Evolutionary conservation across 92 coral and sea anemone species (phyloP).

Genomic region (Epizoanthus fatuus): DNA sequence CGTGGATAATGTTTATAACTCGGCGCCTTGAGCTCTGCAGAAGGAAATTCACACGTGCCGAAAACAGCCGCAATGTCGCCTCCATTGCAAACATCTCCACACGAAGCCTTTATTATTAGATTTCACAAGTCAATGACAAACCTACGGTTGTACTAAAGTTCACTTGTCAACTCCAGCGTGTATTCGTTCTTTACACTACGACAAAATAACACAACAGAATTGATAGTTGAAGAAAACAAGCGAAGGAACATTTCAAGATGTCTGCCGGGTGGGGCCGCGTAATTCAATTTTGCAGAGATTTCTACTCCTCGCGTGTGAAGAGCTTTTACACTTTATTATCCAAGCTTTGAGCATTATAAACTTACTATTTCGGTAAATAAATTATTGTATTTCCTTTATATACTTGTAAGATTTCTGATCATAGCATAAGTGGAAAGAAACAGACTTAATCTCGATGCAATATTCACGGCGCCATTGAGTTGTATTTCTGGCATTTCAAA

Average conservation of each 20-base stretch:
- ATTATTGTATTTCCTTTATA: neutral
- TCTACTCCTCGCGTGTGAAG: neutral
- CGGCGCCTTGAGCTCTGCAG: constrained; percentile 35
- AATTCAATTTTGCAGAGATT: neutral
- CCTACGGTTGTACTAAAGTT: constrained; percentile 10
- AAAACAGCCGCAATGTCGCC: constrained; percentile 53
- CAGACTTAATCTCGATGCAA: neutral
- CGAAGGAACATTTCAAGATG: constrained; percentile 1
- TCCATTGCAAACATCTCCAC: constrained; percentile 41
- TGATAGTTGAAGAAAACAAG: neutral
- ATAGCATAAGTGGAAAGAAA: neutral
- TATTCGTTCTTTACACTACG: neutral
- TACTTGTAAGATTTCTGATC: neutral
- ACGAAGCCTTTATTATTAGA: constrained; percentile 24
- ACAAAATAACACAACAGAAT: constrained; percentile 5
- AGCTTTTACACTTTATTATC: constrained; percentile 3
- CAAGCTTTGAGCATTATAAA: neutral
- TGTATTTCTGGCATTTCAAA: neutral
- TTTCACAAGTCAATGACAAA: constrained; percentile 48
- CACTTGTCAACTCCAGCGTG: constrained; percentile 1
- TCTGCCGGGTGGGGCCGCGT: constrained; percentile 27
- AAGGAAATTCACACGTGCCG: constrained; percentile 47
- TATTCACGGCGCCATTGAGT: neutral
- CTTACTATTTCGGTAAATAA: neutral
- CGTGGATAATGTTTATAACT: constrained; percentile 14